These are phyloP conservation scores for Bombylius discolor DNA, from an alignment of 2,888 invertebrate genomes.

Conservation along the genomic window DNA sequence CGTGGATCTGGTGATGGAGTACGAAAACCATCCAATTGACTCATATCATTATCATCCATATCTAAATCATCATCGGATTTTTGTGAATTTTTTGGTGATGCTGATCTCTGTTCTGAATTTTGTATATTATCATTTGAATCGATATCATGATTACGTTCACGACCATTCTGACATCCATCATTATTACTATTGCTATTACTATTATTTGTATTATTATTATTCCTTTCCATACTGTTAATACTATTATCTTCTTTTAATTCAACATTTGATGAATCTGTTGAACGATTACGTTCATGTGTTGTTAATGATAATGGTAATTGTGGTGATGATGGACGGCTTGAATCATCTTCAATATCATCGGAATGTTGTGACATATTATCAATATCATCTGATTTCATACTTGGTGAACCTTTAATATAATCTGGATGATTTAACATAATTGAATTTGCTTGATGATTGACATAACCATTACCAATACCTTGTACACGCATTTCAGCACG, in stretches of 20 bases:
- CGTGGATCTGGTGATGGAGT: constrained; percentile 35
- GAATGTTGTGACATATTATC: constrained; percentile 52
- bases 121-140: constrained; percentile 21
- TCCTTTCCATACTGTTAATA: constrained; percentile 5
- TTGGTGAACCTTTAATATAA: constrained; percentile 52
- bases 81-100: constrained; percentile 18
- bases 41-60: constrained; percentile 34
- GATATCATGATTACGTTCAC: constrained; percentile 13
- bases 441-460: constrained; percentile 34
- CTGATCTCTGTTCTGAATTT: constrained; percentile 33
- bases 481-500: constrained; percentile 65
- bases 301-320: constrained; percentile 57
- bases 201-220: constrained; percentile 1
- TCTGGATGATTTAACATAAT: constrained; percentile 48
- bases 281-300: constrained; percentile 39
- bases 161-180: constrained; percentile 8
- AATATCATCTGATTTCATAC: constrained; percentile 47
- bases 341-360: constrained; percentile 57
- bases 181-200: constrained; percentile 3
- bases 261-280: neutral
- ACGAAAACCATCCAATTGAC: constrained; percentile 31
- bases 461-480: constrained; percentile 32
- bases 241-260: constrained; percentile 11
- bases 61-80: constrained; percentile 30
- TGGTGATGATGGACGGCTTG: constrained; percentile 50